These are phyloP conservation scores for Anguilla pacifica DNA, from an alignment of 2,797 vertebrate species.

Conservation along the genomic window DNA sequence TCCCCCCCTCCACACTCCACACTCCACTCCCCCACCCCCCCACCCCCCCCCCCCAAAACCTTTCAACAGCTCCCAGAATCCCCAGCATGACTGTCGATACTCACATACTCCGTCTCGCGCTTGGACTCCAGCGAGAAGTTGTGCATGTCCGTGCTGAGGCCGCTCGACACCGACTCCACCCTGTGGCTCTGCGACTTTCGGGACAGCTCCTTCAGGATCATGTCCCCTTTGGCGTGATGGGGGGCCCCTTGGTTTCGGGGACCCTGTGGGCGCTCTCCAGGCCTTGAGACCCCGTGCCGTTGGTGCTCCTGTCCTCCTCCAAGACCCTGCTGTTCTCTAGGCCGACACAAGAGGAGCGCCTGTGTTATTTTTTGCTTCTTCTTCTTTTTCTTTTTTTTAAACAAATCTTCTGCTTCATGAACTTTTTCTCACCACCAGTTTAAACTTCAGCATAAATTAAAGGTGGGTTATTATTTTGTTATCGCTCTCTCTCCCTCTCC, in stretches of 20 bases:
- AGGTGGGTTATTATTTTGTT: not conserved
- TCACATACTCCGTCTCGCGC: constrained; percentile 91
- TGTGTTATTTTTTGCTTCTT: no score
- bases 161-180: constrained; percentile 79
- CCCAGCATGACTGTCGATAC: constrained; percentile 52
- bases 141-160: constrained; percentile 80
- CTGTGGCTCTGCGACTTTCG: constrained; percentile 88
- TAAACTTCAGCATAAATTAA: not conserved
- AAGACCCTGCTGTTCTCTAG: constrained; percentile 14
- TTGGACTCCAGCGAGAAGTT: constrained; percentile 93
- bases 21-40: no score
- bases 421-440: not conserved
- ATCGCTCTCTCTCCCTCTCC: not conserved
- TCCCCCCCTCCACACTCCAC: not conserved
- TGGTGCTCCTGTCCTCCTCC: constrained; percentile 20
- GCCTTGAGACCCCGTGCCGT: constrained; percentile 12
- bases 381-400: not conserved
- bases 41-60: not conserved
- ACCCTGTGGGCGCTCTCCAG: constrained; percentile 17
- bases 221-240: constrained; percentile 75
- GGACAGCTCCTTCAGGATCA: constrained; percentile 81
- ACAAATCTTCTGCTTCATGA: not conserved
- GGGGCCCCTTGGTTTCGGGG: constrained; percentile 65
- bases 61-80: constrained; percentile 13
- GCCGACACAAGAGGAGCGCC: not conserved